Percentiles rank a stretch among this genome's conserved stretches.
phyloP scores from a whole-genome alignment of 2,888 invertebrate species.

The Pollenia amentaria region DNA sequence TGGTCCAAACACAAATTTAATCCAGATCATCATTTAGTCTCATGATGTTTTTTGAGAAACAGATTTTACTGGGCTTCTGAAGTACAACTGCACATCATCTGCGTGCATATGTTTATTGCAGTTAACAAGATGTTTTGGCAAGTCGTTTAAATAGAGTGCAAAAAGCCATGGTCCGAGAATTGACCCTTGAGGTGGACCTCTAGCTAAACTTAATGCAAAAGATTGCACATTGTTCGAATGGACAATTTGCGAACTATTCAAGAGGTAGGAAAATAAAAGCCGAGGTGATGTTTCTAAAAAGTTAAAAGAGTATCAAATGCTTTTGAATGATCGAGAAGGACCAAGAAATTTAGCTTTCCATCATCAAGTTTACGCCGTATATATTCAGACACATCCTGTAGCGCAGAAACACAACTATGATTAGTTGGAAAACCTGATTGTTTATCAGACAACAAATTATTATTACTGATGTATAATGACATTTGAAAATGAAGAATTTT shows the following conservation, averaged over 20 bases:
- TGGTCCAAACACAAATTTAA: too few relatives aligned
- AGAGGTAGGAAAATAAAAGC: too few relatives aligned
- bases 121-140: too few relatives aligned
- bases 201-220: too few relatives aligned
- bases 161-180: too few relatives aligned
- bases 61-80: too few relatives aligned
- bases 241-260: background rate
- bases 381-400: background rate
- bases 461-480: background rate
- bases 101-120: too few relatives aligned
- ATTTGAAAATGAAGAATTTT: slow-evolving; percentile 7
- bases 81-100: too few relatives aligned
- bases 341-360: background rate
- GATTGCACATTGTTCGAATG: background rate
- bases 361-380: background rate
- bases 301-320: background rate
- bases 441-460: background rate
- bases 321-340: background rate
- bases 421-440: background rate
- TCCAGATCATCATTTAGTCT: too few relatives aligned
- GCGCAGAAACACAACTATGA: background rate
- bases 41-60: too few relatives aligned
- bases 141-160: too few relatives aligned
- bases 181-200: too few relatives aligned
- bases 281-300: background rate